Evolutionary conservation across 2,113 vertebrate species (phyloP), one percentile per base, ranked within the genome.

Genomic region (Prionailurus bengalensis): DNA sequence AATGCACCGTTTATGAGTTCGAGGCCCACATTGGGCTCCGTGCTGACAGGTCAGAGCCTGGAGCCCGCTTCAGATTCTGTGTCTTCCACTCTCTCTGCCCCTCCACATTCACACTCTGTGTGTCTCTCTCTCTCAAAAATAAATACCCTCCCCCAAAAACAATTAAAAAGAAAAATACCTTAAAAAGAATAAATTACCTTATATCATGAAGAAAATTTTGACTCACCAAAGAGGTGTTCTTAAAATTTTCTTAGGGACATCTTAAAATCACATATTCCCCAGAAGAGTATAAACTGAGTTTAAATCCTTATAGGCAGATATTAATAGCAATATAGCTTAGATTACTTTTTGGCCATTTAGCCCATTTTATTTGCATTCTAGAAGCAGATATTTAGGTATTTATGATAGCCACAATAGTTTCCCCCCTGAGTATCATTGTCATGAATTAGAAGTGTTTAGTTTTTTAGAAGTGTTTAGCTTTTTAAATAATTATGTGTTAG

Each of bases 311-410:
- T 91, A 45, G 53, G 2, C 1, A 89, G 70, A 42, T 63, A 55
- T 74, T 76, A 89, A 70, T 42, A 80, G 25, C 23, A 88, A 33
- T 8, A 48, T 68, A 9, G 7, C n/a, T 95, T 84, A 39, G 4
- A 53, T 85, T 79, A 31, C 9, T 51, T 71, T 88, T 83, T 73
- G 16, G 33, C 53, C 17, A 89, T 86, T 78, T 96, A 84, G 6
- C 19, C 12, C 7, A 84, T 39, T 96, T 90, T 79, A 73, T 36
- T 78, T 95, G 66, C 89, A 81, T 79, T 91, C 29, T n/a, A 84
- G 31, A 87, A 42, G 51, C 9, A 97, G 51, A 19, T 12, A 81
- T 58, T 12, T 31, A 90, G 3, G 23, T 45, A 68, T 91, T 91
- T 23, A 42, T 68, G 17, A 86, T 63, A 7, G 33, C n/a, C 87